Conservation (phyloP, 2,888 invertebrate species). For the Microctonus aethiopoides region DNA sequence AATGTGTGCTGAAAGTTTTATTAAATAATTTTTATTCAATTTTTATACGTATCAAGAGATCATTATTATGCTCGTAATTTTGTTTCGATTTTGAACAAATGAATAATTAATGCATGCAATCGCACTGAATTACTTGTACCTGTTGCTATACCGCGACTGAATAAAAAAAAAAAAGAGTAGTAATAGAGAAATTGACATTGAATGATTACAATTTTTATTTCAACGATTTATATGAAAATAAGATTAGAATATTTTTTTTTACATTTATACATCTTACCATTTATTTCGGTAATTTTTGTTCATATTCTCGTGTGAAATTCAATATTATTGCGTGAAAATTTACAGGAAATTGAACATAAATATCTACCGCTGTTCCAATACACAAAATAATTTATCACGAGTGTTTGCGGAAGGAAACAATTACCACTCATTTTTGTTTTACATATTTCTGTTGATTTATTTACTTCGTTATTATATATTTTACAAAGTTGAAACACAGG, state of each 20-base stretch:
- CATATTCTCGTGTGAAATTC: too few relatives aligned
- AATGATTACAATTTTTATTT: neutral
- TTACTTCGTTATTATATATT: neutral
- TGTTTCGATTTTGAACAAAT: slow-evolving; percentile 29
- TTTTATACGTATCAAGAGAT: neutral
- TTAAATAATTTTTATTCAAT: too few relatives aligned
- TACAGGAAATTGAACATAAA: too few relatives aligned
- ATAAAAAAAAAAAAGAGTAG: neutral
- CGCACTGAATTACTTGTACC: slow-evolving; percentile 53
- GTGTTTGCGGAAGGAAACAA: neutral
- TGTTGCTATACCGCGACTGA: slow-evolving; percentile 53
- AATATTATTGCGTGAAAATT: too few relatives aligned
- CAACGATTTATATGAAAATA: neutral
- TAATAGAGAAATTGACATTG: neutral
- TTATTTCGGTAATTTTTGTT: too few relatives aligned
- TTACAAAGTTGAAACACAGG: neutral
- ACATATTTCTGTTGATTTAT: neutral
- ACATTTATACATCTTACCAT: too few relatives aligned
- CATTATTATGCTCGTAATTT: neutral
- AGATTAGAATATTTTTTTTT: neutral
- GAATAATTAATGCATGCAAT: slow-evolving; percentile 55
- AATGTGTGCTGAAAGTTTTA: too few relatives aligned
- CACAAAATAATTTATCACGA: too few relatives aligned
- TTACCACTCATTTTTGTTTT: neutral
- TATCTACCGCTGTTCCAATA: too few relatives aligned